These are phyloP conservation scores for Balearica regulorum DNA, from an alignment of 2,797 vertebrate species.

Conservation along the genomic window DNA sequence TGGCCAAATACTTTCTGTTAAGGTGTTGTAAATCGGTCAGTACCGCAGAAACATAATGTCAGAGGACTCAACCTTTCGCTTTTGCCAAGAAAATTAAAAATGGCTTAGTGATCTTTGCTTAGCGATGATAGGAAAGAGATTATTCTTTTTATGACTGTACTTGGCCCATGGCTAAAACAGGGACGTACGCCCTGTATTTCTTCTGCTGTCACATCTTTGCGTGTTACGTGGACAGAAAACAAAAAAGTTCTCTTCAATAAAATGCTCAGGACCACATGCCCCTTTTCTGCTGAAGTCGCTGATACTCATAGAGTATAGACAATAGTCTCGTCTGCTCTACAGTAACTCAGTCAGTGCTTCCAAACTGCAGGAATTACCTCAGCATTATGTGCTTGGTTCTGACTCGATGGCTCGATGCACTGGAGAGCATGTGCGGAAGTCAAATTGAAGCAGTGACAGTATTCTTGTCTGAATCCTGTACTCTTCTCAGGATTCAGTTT, in stretches of 20 bases:
- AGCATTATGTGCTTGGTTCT: not conserved
- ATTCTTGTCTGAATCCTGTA: too few relatives aligned
- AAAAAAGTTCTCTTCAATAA: not conserved
- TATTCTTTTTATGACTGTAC: not conserved
- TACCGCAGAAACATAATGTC: not conserved
- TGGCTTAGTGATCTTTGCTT: not conserved
- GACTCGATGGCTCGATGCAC: accelerated
- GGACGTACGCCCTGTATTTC: not conserved
- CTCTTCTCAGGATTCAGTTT: not conserved
- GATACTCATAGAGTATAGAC: not conserved
- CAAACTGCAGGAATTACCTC: not conserved
- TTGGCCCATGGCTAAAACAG: not conserved
- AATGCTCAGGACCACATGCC: not conserved
- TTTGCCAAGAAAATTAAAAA: constrained; percentile 42
- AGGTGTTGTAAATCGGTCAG: not conserved
- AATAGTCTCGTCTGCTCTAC: not conserved
- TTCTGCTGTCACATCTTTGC: not conserved
- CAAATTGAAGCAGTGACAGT: accelerated
- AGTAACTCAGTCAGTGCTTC: not conserved
- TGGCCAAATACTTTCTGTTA: not conserved
- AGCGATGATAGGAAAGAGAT: not conserved
- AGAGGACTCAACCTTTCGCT: not conserved
- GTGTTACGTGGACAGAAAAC: not conserved
- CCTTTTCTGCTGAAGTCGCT: not conserved
- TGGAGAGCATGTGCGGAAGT: not conserved